Percentiles rank a stretch among this genome's conserved stretches.
Evolutionary conservation across 1,140 invertebrate species (phyloP).

Genomic region (Achroia grisella): DNA sequence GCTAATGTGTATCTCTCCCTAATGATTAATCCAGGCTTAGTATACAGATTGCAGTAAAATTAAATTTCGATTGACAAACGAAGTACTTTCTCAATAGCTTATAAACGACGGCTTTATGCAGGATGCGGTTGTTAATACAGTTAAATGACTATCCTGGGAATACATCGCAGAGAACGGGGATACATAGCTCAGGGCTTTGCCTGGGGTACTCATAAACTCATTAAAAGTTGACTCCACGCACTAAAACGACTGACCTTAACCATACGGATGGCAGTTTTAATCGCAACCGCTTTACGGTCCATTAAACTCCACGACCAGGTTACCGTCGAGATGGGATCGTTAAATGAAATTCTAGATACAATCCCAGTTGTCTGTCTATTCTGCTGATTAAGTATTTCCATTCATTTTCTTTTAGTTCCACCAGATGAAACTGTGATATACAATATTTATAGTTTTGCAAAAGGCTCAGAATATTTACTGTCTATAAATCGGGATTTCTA

Average conservation of each 20-base stretch:
- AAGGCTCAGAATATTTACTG: too few species aligned
- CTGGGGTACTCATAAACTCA: conserved; percentile 46
- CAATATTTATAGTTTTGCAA: too few species aligned
- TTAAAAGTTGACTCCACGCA: conserved; percentile 49
- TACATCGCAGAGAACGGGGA: not conserved
- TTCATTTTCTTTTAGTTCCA: too few species aligned
- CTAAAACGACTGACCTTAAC: conserved; percentile 42
- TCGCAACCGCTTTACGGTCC: conserved; percentile 46
- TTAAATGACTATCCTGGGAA: conserved; percentile 8
- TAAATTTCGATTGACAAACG: too few species aligned
- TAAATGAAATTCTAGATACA: conserved; percentile 49
- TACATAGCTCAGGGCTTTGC: conserved; percentile 1
- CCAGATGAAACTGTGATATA: too few species aligned
- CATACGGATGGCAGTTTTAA: conserved; percentile 53
- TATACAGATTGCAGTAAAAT: too few species aligned
- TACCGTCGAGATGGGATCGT: conserved; percentile 52
- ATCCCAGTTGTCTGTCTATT: conserved; percentile 11
- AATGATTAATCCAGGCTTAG: too few species aligned
- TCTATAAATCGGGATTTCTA: too few species aligned
- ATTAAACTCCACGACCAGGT: conserved; percentile 50
- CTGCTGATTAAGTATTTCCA: not conserved
- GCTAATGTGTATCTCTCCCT: too few species aligned
- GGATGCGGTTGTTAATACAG: conserved; percentile 3
- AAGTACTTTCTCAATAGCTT: too few species aligned
- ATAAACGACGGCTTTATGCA: too few species aligned